Conservation (phyloP, 1,140 invertebrate species). For the Dryas iulia region DNA sequence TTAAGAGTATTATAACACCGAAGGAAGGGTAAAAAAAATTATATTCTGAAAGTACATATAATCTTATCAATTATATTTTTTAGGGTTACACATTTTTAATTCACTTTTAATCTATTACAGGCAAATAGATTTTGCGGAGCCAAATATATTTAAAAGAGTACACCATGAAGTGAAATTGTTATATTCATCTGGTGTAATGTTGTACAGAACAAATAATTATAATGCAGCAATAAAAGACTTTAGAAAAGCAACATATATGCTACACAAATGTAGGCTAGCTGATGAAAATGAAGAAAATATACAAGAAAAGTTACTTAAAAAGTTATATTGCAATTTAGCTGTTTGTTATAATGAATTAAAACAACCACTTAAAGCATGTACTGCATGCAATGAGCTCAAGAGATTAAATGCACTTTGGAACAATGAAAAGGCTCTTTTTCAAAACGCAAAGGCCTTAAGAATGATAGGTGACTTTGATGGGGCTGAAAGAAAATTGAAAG, state of each 20-base stretch:
- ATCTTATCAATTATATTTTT: not conserved
- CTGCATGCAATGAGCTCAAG: constrained; percentile 80
- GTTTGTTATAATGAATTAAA: constrained; percentile 84
- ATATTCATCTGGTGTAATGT: constrained; percentile 49
- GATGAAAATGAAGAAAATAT: constrained; percentile 83
- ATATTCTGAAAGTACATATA: not conserved
- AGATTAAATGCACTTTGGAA: constrained; percentile 73
- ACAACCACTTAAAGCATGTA: constrained; percentile 81
- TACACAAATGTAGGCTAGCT: constrained; percentile 77
- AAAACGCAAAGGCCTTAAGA: constrained; percentile 82
- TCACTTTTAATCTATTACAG: constrained; percentile 52
- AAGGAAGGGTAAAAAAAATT: constrained; percentile 49
- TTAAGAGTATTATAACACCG: constrained; percentile 58
- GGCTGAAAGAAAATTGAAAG: constrained; percentile 59
- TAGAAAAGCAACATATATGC: constrained; percentile 54
- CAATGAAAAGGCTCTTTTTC: constrained; percentile 81
- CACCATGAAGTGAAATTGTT: constrained; percentile 57
- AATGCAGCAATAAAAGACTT: constrained; percentile 54
- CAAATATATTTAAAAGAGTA: constrained; percentile 64
- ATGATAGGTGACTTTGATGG: constrained; percentile 77
- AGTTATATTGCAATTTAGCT: constrained; percentile 85
- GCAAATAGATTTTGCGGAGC: constrained; percentile 51
- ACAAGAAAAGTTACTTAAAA: constrained; percentile 82
- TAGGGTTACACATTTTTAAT: too few species aligned
- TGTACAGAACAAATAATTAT: constrained; percentile 58